Evolutionary conservation across 2,113 vertebrate species (phyloP), one percentile per base, ranked within the genome.

Genomic region (Varanus komodoensis): DNA sequence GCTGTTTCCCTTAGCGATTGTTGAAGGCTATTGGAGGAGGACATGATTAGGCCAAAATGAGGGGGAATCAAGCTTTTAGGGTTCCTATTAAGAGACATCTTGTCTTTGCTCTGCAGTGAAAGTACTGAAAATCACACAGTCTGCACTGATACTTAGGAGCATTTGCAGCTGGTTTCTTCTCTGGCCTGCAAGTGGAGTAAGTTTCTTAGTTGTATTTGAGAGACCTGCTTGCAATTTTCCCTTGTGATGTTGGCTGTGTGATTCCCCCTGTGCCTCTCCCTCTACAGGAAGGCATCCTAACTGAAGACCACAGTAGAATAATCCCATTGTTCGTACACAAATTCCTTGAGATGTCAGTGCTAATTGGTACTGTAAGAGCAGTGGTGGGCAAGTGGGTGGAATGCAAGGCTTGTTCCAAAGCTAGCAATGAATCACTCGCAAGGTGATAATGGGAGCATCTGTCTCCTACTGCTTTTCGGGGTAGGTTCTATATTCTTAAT

Each of bases 391-490:
- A 64, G 86, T 95, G 94, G 96, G 94, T 90, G 92, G 93, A 89
- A 95, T 95, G 89, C 92, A 93, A 93, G 88, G 90, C 94, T 94
- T 93, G 86, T 90, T 95, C 96, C 92, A 89, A 94, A 97, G 95
- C 93, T 94, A 95, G 94, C 88, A 94, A 96, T 97, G 96, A 96
- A 96, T 97, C 94, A 97, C 94, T 68, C 89, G 92, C 91, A 95
- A 93, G 94, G 95, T 95, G 96, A 95, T 97, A 96, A 96, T 86
- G 90, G 91, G 82, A 95, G 93, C 96, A 95, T 95, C 95, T 96
- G 96, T 96, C 95, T 96, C 96, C 95, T 95, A 94, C 93, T 95
- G 96, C 95, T 97, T 97, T 95, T 93, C 94, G 85, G 94, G 92
- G 94, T 94, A 97, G 94, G 94, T 94, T 89, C 91, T 94, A 80